Evolutionary conservation across 2,888 invertebrate species (phyloP).

Genomic region (Epistrophe eligans): DNA sequence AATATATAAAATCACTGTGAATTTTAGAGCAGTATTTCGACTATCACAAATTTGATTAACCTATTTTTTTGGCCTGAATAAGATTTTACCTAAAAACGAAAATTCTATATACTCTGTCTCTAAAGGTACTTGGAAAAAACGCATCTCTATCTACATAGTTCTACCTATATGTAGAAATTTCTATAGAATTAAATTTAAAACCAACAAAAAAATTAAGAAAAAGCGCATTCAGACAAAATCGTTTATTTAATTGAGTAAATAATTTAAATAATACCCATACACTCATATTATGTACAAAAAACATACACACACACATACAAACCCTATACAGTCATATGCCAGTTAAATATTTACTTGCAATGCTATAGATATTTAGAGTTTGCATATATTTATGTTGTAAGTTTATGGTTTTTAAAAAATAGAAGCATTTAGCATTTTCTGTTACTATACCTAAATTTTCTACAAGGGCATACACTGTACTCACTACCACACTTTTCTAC

Average conservation of each 20-base stretch:
- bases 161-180: background rate
- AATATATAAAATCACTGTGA: background rate
- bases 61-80: slow-evolving; percentile 36
- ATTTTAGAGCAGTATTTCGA: slow-evolving; percentile 6
- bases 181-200: background rate
- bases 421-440: slow-evolving; percentile 1
- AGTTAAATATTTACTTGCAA: background rate
- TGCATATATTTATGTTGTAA: background rate
- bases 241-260: slow-evolving; percentile 19
- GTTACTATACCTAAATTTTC: background rate
- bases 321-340: no score
- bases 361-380: background rate
- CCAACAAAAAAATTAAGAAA: slow-evolving; percentile 2
- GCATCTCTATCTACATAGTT: background rate
- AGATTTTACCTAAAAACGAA: background rate
- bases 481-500: background rate
- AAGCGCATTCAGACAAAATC: slow-evolving; percentile 27
- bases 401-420: background rate
- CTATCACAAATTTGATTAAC: slow-evolving; percentile 34
- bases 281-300: background rate
- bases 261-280: background rate
- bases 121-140: background rate
- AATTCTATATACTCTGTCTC: background rate
- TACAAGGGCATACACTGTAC: slow-evolving; percentile 14
- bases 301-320: background rate